Evolutionary conservation across 1,140 invertebrate genomes (phyloP).

Genomic region (Phocides pigmalion): DNA sequence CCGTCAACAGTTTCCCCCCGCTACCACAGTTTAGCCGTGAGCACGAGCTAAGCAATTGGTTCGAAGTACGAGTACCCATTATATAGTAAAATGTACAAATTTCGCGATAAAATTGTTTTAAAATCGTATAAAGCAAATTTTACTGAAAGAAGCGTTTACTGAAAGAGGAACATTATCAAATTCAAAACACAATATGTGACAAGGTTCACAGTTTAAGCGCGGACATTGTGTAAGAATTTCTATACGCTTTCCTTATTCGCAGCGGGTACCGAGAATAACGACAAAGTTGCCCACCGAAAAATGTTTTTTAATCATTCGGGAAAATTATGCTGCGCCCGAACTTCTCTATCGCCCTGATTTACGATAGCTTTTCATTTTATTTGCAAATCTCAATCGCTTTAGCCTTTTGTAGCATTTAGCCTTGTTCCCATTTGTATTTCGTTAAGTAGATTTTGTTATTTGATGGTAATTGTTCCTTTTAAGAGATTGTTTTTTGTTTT

Average conservation of each 20-base stretch:
- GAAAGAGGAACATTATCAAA: neutral
- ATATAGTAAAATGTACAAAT: no score
- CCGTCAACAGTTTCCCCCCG: no score
- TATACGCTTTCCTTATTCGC: slow-evolving; percentile 27
- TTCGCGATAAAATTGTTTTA: no score
- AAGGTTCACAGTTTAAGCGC: slow-evolving; percentile 27
- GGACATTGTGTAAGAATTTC: slow-evolving; percentile 23
- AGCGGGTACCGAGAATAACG: slow-evolving; percentile 22
- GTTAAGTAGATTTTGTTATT: slow-evolving; percentile 14
- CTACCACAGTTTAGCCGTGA: no score
- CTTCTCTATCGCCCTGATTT: slow-evolving; percentile 25
- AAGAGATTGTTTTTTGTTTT: slow-evolving; percentile 4
- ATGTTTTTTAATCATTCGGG: slow-evolving; percentile 43
- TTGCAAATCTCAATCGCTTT: slow-evolving; percentile 24
- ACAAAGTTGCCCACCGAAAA: slow-evolving; percentile 36
- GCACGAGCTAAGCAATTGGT: no score
- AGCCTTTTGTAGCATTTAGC: slow-evolving; percentile 16
- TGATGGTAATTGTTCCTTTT: slow-evolving; percentile 8
- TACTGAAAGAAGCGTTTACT: no score
- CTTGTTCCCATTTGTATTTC: slow-evolving; percentile 19
- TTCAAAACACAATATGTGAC: neutral
- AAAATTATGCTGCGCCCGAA: slow-evolving; percentile 36
- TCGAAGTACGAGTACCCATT: no score
- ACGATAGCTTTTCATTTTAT: slow-evolving; percentile 24
- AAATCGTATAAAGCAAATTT: no score